Conservation (phyloP, 2,113 vertebrate genomes). For the Orcinus orca region DNA sequence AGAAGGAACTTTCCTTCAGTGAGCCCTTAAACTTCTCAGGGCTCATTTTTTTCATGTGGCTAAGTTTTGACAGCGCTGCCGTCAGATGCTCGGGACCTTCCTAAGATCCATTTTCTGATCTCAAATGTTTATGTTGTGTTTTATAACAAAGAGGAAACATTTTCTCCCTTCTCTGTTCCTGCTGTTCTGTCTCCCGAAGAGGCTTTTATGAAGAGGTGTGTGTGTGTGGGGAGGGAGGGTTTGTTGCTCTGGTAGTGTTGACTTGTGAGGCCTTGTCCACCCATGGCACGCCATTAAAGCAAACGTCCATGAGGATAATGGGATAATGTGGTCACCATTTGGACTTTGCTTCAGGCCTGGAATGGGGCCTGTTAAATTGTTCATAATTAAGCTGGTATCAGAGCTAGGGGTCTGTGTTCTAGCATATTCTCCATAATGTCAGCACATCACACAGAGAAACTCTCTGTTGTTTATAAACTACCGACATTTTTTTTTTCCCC, state of each 20-base stretch:
- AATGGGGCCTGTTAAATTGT: not conserved
- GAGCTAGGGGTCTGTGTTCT: conserved; percentile 23
- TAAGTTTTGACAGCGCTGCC: not conserved
- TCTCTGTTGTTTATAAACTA: conserved; percentile 64
- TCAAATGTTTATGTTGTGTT: not conserved
- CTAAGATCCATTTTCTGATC: not conserved
- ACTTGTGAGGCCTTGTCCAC: not conserved
- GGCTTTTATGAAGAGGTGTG: not conserved
- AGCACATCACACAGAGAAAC: conserved; percentile 34
- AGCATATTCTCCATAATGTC: conserved; percentile 17
- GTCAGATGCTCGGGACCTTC: not conserved
- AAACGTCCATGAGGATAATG: not conserved
- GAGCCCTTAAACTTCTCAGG: not conserved
- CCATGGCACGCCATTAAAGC: not conserved
- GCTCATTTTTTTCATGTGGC: not conserved
- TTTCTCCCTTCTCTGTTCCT: not conserved
- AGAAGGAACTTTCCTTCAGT: not conserved
- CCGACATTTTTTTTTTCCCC: not conserved
- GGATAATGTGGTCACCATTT: not conserved
- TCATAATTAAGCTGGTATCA: conserved; percentile 28
- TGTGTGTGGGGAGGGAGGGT: too few relatives aligned
- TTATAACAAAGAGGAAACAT: conserved; percentile 43
- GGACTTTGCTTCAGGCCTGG: conserved; percentile 8
- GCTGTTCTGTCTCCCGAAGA: not conserved
- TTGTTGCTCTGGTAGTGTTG: not conserved